phyloP scores from a whole-genome alignment of 2,113 vertebrate species.

The Tragelaphus imberbis region DNA sequence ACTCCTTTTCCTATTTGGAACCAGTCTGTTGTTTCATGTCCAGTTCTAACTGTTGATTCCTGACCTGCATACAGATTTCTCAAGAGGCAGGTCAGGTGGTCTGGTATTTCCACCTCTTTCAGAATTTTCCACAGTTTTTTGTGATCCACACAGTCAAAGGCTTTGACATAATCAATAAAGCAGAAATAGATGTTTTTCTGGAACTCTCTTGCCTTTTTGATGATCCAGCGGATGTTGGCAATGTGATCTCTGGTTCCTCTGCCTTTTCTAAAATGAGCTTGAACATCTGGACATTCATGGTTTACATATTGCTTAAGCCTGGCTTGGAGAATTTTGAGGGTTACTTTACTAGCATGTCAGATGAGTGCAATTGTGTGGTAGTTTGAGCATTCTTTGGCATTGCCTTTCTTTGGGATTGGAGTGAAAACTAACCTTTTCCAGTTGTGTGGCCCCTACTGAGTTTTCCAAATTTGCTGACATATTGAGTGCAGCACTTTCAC shows the following conservation, averaged over 20 bases:
- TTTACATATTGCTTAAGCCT: background rate
- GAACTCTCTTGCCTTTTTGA: fast-evolving
- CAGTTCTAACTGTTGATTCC: background rate
- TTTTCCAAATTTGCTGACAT: background rate
- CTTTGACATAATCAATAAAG: background rate
- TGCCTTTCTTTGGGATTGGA: background rate
- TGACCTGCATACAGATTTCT: background rate
- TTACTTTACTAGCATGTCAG: background rate
- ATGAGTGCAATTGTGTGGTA: background rate
- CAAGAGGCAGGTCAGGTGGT: background rate
- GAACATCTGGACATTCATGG: background rate
- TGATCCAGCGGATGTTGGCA: background rate
- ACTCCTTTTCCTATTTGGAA: background rate
- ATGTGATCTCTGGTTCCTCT: background rate
- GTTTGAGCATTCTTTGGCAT: background rate
- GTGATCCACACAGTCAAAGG: background rate
- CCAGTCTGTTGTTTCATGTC: background rate
- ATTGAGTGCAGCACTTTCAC: background rate
- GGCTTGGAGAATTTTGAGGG: background rate
- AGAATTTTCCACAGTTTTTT: background rate
- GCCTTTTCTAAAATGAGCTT: background rate
- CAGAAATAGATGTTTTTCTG: background rate
- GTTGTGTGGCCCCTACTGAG: background rate
- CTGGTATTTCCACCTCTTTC: background rate
- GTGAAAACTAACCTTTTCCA: background rate